Evolutionary conservation across 2,113 vertebrate genomes (phyloP).

Genomic region (Rhynchopsitta pachyrhyncha): DNA sequence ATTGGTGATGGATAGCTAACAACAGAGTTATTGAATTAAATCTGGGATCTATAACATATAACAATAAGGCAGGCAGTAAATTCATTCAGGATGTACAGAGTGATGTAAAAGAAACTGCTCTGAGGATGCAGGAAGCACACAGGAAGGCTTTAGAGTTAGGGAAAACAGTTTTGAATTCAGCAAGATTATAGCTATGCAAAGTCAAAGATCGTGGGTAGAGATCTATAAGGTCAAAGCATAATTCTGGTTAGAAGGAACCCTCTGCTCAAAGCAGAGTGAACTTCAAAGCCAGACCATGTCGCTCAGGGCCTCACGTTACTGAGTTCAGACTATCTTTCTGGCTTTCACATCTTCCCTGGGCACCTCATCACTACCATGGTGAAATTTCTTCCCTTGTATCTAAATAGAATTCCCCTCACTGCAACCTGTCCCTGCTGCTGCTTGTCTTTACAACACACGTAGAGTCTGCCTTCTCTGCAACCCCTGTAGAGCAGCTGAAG

Average conservation of each 20-base stretch:
- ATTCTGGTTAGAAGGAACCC: not conserved
- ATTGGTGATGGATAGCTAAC: not conserved
- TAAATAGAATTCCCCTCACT: not conserved
- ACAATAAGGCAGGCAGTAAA: not conserved
- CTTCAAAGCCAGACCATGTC: not conserved
- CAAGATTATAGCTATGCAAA: not conserved
- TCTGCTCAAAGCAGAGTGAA: not conserved
- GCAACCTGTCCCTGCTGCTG: not conserved
- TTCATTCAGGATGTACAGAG: not conserved
- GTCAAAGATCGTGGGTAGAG: not conserved
- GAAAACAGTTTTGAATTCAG: not conserved
- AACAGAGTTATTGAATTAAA: not conserved
- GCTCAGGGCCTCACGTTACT: not conserved
- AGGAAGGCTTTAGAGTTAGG: not conserved
- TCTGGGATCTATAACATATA: not conserved
- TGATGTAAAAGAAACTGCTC: not conserved
- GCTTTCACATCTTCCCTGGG: not conserved
- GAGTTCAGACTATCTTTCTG: not conserved
- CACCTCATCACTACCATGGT: not conserved
- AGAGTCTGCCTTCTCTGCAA: not conserved
- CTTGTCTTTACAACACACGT: rapidly evolving
- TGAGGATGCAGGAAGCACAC: rapidly evolving
- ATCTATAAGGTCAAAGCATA: not conserved
- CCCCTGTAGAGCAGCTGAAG: not conserved
- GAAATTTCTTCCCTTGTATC: not conserved